Evolutionary conservation across 2,113 vertebrate genomes (phyloP).

Genomic region (Limanda limanda): DNA sequence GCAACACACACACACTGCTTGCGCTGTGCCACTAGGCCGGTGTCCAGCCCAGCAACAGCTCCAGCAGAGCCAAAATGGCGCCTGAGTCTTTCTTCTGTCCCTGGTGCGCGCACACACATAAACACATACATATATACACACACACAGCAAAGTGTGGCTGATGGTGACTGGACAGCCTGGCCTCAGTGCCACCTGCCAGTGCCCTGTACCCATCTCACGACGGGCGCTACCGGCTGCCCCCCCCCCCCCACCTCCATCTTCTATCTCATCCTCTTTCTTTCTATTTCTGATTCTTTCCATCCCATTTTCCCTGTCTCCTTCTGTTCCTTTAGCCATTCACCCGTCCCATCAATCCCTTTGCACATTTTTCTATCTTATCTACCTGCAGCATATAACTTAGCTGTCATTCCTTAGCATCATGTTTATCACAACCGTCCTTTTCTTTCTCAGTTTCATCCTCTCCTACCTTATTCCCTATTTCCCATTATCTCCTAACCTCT

Average conservation of each 20-base stretch:
- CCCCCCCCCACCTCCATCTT: conserved; percentile 24
- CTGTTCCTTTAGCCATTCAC: too few relatives aligned
- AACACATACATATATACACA: not conserved
- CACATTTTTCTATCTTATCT: not conserved
- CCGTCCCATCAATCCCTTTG: not conserved
- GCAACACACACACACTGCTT: conserved; percentile 57
- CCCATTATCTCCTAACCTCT: not conserved
- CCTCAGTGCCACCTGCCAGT: conserved; percentile 70
- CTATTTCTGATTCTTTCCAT: conserved; percentile 7
- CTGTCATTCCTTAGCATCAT: not conserved
- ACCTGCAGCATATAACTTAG: not conserved
- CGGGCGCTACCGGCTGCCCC: conserved; percentile 59
- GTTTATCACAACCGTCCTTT: not conserved
- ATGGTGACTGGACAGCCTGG: conserved; percentile 75
- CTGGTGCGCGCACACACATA: conserved; percentile 30
- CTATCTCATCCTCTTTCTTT: conserved; percentile 20
- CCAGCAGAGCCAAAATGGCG: conserved; percentile 76
- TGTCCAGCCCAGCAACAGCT: conserved; percentile 70
- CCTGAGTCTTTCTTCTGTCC: conserved; percentile 68
- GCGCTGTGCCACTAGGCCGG: conserved; percentile 68
- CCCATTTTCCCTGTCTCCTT: not conserved
- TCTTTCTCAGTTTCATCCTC: not conserved
- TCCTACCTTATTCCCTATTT: not conserved
- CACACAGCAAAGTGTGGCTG: conserved; percentile 32
- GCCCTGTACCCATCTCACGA: conserved; percentile 67